Evolutionary conservation across 2,888 invertebrate genomes (phyloP).

Genomic region (Eucera pruinosa): DNA sequence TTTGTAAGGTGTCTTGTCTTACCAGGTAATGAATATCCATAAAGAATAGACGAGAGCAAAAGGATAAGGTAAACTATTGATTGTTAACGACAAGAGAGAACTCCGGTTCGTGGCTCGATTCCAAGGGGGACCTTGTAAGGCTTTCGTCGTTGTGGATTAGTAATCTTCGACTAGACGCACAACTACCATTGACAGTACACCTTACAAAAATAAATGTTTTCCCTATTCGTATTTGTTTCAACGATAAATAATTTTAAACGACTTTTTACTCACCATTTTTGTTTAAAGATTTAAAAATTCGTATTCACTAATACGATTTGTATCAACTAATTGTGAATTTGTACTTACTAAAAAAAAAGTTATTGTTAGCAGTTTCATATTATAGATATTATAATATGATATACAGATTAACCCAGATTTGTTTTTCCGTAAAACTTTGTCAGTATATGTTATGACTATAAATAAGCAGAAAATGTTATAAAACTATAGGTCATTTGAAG

Average conservation of each 20-base stretch:
- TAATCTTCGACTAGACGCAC: conserved; percentile 71
- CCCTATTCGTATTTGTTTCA: background rate
- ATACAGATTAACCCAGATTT: too few relatives aligned
- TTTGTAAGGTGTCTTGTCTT: conserved; percentile 23
- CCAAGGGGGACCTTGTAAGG: conserved; percentile 73
- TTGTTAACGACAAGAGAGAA: conserved; percentile 64
- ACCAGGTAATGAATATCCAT: conserved; percentile 60
- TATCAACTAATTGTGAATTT: background rate
- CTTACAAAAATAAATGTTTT: conserved; percentile 18
- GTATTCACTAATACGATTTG: background rate
- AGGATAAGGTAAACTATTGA: conserved; percentile 67
- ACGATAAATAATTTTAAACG: conserved; percentile 1
- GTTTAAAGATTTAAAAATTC: background rate
- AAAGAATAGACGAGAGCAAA: conserved; percentile 17
- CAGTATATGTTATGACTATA: too few relatives aligned
- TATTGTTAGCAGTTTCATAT: background rate
- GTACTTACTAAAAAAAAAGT: background rate
- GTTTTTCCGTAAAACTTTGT: too few relatives aligned
- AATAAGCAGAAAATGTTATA: too few relatives aligned
- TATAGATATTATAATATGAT: too few relatives aligned
- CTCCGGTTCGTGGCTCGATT: conserved; percentile 65
- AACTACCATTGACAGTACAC: conserved; percentile 27
- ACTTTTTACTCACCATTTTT: background rate
- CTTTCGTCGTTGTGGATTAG: conserved; percentile 79
- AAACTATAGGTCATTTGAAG: too few relatives aligned